Conservation (phyloP, 2,113 vertebrate genomes). For the Zosterops borbonicus region DNA sequence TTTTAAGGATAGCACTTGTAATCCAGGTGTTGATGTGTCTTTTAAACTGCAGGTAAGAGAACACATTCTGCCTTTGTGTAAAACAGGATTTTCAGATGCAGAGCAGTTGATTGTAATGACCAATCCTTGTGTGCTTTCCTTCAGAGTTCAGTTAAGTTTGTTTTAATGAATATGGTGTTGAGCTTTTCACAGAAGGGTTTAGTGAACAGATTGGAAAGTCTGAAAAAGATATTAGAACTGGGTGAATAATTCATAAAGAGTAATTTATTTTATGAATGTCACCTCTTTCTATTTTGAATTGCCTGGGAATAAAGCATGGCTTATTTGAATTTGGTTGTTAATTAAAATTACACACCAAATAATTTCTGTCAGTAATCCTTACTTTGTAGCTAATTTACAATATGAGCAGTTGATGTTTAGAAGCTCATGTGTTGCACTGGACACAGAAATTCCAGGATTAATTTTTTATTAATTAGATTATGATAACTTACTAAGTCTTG, state of each 20-base stretch:
- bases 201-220: constrained; percentile 47
- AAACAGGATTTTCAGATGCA: not conserved
- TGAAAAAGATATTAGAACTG: constrained; percentile 18
- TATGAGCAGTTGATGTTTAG: not conserved
- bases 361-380: not conserved
- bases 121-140: not conserved
- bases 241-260: constrained; percentile 58
- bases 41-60: not conserved
- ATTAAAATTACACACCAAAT: constrained; percentile 32
- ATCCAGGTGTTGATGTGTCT: not conserved
- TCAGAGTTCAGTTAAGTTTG: constrained; percentile 9
- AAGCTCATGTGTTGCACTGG: not conserved
- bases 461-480: not conserved
- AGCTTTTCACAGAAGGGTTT: constrained; percentile 25
- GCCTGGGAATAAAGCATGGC: not conserved
- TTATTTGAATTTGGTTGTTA: constrained; percentile 17
- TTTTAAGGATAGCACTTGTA: not conserved
- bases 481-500: not conserved
- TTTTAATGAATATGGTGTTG: constrained; percentile 41
- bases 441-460: not conserved
- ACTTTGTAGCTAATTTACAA: not conserved
- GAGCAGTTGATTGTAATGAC: not conserved
- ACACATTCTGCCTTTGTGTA: not conserved
- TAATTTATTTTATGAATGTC: constrained; percentile 46
- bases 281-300: constrained; percentile 43